A percentile compares a stretch with the other conserved stretches of the same genome.
phyloP scores from a whole-genome alignment of 2,113 vertebrate genomes.

The Myrmecobius fasciatus region DNA sequence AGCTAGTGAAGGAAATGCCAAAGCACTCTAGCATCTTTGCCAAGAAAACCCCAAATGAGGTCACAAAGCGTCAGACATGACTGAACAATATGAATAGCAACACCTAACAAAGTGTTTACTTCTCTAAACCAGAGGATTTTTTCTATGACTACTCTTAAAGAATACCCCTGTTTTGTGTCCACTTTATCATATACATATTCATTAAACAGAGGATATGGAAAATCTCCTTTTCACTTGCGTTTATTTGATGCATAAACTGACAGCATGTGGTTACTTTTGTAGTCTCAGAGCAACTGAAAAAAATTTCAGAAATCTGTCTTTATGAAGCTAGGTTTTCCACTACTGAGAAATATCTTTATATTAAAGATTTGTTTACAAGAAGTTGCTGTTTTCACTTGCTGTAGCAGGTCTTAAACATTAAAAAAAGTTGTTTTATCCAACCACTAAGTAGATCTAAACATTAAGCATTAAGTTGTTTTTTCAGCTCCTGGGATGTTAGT shows the following conservation, averaged over 20 bases:
- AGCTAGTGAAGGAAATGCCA: neutral
- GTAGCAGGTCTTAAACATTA: slow-evolving; percentile 75
- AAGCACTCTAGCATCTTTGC: neutral
- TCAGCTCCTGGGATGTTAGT: slow-evolving; percentile 83
- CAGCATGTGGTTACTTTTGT: slow-evolving; percentile 78
- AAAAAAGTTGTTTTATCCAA: slow-evolving; percentile 88
- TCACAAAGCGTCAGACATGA: neutral
- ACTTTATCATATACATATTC: slow-evolving; percentile 67
- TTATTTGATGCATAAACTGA: slow-evolving; percentile 79
- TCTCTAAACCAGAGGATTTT: neutral
- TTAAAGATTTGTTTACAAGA: slow-evolving; percentile 88
- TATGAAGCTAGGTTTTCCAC: slow-evolving; percentile 84
- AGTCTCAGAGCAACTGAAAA: slow-evolving; percentile 78
- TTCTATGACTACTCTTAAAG: neutral
- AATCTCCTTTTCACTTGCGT: slow-evolving; percentile 80
- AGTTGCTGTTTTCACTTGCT: slow-evolving; percentile 86
- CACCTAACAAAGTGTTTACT: too few species aligned
- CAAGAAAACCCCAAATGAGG: neutral
- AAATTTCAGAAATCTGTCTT: slow-evolving; percentile 80
- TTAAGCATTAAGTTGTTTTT: slow-evolving; percentile 85
- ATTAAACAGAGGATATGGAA: slow-evolving; percentile 81
- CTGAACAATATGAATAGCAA: neutral
- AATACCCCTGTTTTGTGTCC: neutral
- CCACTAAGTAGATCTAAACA: slow-evolving; percentile 89
- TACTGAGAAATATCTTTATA: slow-evolving; percentile 82